Base-by-base conservation (phyloP, 2,113 vertebrate genomes). In the Pipra filicauda region DNA sequence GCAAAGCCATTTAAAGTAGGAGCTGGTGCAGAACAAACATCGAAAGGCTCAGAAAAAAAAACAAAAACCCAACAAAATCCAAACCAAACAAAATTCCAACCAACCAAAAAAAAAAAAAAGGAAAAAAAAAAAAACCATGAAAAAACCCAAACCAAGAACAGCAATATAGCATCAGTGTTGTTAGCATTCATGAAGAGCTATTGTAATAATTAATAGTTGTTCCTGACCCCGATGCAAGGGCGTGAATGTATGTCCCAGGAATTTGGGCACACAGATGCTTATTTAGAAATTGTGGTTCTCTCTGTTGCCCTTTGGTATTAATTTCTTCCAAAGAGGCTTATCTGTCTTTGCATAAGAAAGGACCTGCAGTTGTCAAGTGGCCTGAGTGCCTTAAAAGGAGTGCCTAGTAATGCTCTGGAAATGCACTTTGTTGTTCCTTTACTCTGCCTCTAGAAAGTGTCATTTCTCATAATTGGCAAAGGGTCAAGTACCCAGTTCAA, bases 201-300 rank as follows among this genome's bases (percentile, higher is more conserved):
- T 83, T 69, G 48, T 69, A 54, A 55, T 91, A 91, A 93, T 91
- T 79, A 88, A 31, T 72, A 74, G 75, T 49, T 91, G 20, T n/a
- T 86, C 19, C 61, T 91, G 72, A 85, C 72, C 59, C 18, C 78
- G 55, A 77, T 84, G 65, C 28, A 83, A 70, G 55, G 43, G 3
- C 44, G 51, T 96, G 95, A 95, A 59, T 93, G 4, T 55, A 23
- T 41, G 61, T 74, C 82, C 48, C 43, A 93, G 88, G 90, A 93
- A 96, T 90, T 19, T 93, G 55, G 52, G 22, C 2, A 2, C 39
- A 62, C 13, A 88, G 62, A 37, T 88, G n/a, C 61, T 94, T 94
- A 73, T 93, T 93, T 88, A 78, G 90, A 93, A 94, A 94, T 74
- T 85, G 69, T 75, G 91, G 59, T 77, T 91, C 88, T 85, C 59